Conservation (phyloP, 2,113 vertebrate species). For the Lophura nycthemera region DNA sequence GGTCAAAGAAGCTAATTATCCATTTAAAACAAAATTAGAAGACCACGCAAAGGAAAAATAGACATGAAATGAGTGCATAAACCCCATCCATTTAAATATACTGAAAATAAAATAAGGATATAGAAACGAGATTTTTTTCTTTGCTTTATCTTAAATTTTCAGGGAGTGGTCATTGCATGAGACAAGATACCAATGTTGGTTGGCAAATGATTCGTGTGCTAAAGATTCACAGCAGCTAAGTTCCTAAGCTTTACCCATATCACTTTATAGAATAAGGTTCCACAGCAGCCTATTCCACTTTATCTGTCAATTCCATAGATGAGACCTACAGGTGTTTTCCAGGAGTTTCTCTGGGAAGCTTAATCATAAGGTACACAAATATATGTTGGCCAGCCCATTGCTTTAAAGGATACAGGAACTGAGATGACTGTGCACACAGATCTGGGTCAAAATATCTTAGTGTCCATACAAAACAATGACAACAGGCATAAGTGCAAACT, state of each 20-base stretch:
- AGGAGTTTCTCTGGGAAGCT: neutral
- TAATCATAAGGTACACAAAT: neutral
- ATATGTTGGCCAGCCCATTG: neutral
- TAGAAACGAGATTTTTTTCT: neutral
- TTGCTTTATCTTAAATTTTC: neutral
- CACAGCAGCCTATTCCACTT: neutral
- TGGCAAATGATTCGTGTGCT: neutral
- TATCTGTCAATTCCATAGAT: neutral
- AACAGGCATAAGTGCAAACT: neutral
- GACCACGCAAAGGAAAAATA: neutral
- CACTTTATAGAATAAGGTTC: neutral
- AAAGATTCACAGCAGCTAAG: neutral
- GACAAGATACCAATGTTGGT: neutral
- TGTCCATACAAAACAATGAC: neutral
- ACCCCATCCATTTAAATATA: neutral
- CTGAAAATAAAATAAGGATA: neutral
- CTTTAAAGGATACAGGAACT: neutral
- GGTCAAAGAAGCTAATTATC: constrained; percentile 73
- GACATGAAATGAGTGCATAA: neutral
- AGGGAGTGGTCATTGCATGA: neutral
- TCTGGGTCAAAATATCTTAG: neutral
- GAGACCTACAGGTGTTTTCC: neutral
- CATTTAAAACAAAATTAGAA: constrained; percentile 19
- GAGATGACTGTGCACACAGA: neutral
- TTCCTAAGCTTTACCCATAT: neutral